Evolutionary conservation across 1,140 invertebrate genomes (phyloP).

Genomic region (Heliothis virescens): DNA sequence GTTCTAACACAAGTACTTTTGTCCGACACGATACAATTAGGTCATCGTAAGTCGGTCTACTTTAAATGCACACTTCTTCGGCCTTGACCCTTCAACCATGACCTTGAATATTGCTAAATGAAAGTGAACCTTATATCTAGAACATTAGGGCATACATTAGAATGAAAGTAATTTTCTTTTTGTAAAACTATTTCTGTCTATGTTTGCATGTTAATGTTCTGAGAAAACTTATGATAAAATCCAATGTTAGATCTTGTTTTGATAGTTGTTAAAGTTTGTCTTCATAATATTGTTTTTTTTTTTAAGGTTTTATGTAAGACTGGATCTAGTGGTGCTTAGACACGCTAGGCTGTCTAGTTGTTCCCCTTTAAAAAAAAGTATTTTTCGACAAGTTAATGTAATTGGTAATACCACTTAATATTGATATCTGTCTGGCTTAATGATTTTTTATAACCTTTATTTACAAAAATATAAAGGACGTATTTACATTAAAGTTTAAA

Average conservation of each 20-base stretch:
- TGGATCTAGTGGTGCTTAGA: not conserved
- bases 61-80: not conserved
- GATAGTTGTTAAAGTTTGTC: not conserved
- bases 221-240: conserved; percentile 3
- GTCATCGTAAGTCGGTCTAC: conserved; percentile 12
- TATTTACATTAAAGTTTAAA: too few relatives aligned
- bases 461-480: too few relatives aligned
- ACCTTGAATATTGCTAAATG: not conserved
- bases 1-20: not conserved
- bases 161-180: not conserved
- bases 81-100: conserved; percentile 3
- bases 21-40: conserved; percentile 20
- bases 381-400: not conserved
- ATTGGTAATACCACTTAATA: too few relatives aligned
- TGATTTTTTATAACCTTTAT: too few relatives aligned
- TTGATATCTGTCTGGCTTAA: too few relatives aligned
- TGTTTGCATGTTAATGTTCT: conserved; percentile 28
- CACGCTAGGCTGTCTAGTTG: not conserved
- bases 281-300: conserved; percentile 7
- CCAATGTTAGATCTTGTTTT: not conserved
- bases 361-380: not conserved
- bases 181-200: not conserved
- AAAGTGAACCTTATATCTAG: not conserved
- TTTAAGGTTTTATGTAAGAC: not conserved
- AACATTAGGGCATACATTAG: not conserved